Evolutionary conservation across 2,888 invertebrate species (phyloP).

Genomic region (Chloromyia formosa): DNA sequence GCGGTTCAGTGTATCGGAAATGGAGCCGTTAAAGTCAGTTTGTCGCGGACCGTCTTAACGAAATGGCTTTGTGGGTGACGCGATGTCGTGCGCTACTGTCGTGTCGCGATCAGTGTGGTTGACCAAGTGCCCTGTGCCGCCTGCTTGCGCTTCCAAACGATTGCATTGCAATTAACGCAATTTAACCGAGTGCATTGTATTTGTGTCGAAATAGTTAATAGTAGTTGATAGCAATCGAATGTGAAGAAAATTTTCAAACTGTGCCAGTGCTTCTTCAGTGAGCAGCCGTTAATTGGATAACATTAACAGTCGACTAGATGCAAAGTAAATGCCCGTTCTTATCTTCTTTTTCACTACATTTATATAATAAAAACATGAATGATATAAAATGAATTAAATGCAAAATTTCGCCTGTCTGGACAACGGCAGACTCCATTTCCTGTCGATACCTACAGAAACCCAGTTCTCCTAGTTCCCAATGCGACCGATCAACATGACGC

Average conservation of each 20-base stretch:
- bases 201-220: not conserved
- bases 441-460: not conserved
- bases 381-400: not conserved
- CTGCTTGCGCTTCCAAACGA: not conserved
- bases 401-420: not conserved
- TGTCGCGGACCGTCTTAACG: constrained; percentile 2
- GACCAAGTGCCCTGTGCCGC: not conserved
- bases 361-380: not conserved
- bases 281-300: constrained; percentile 9
- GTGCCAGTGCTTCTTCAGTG: not conserved
- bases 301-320: not conserved
- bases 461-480: not conserved
- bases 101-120: not conserved
- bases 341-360: not conserved
- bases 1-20: constrained; percentile 3
- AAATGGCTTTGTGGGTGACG: constrained; percentile 6
- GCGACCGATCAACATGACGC: not conserved
- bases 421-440: not conserved
- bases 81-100: not conserved
- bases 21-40: not conserved
- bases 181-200: not conserved
- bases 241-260: constrained; percentile 1
- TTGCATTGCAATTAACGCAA: not conserved
- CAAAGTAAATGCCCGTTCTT: not conserved
- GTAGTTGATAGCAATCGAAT: not conserved